phyloP scores from a whole-genome alignment of 2,888 invertebrate genomes.

The Parasteatoda lunata region DNA sequence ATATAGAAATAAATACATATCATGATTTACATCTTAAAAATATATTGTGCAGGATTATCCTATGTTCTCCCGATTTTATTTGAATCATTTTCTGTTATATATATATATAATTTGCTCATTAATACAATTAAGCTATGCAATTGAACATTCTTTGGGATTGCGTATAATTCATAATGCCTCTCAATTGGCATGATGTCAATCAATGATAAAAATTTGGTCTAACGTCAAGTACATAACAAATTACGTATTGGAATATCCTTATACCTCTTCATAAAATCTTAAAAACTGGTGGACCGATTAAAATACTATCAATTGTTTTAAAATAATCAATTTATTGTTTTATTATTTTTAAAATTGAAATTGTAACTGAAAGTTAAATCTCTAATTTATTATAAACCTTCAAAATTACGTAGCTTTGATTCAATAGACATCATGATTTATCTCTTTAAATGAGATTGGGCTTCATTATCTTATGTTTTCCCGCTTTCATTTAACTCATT shows the following conservation, averaged over 20 bases:
- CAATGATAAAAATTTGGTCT: constrained; percentile 39
- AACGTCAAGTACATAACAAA: constrained; percentile 26
- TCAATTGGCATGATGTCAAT: constrained; percentile 8
- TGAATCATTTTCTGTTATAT: background rate
- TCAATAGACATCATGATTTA: too few relatives aligned
- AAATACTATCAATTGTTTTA: too few relatives aligned
- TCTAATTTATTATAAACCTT: too few relatives aligned
- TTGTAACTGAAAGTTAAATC: too few relatives aligned
- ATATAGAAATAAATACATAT: too few relatives aligned
- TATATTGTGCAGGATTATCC: background rate
- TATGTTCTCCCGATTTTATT: background rate
- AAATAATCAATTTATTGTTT: too few relatives aligned
- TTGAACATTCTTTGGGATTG: constrained; percentile 27
- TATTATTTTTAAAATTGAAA: too few relatives aligned
- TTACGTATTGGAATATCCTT: constrained; percentile 12
- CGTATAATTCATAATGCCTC: constrained; percentile 41
- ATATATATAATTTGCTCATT: background rate
- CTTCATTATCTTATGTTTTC: background rate
- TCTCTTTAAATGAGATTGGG: too few relatives aligned
- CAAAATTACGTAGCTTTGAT: too few relatives aligned
- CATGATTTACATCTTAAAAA: too few relatives aligned
- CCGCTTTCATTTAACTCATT: background rate
- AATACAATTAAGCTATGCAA: background rate
- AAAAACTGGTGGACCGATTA: too few relatives aligned
- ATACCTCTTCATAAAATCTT: too few relatives aligned